A percentile compares a stretch with the other conserved stretches of the same genome.
phyloP scores from a whole-genome alignment of 2,888 invertebrate species.

The Vannuccia rotundouncinata region DNA sequence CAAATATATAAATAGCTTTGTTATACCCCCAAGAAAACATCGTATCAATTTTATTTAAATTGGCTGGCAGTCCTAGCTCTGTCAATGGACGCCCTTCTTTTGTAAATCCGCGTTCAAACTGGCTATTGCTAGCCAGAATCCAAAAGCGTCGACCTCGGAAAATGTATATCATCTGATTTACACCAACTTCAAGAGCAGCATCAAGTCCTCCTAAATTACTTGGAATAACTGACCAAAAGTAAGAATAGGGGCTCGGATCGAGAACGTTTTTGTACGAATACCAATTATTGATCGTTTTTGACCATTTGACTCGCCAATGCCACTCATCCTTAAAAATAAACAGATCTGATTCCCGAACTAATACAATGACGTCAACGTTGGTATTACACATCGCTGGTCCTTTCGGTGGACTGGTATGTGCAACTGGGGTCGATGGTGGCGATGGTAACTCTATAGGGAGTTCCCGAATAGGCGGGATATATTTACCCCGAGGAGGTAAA shows the following conservation, averaged over 20 bases:
- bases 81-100: conserved; percentile 61
- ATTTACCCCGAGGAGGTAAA: no score
- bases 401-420: neutral
- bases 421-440: neutral
- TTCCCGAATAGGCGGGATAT: no score
- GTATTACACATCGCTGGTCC: neutral
- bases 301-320: conserved; percentile 14
- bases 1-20: conserved; percentile 28
- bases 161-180: neutral
- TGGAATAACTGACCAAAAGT: conserved; percentile 1
- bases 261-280: neutral
- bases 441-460: no score
- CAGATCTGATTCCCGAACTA: neutral
- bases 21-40: conserved; percentile 22
- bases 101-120: conserved; percentile 43
- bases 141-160: conserved; percentile 24
- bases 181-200: conserved; percentile 65
- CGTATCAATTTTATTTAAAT: conserved; percentile 61
- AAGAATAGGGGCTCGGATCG: neutral
- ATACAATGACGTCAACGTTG: neutral
- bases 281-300: conserved; percentile 21
- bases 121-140: conserved; percentile 28
- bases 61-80: conserved; percentile 70
- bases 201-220: neutral
- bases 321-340: no score